phyloP scores from a whole-genome alignment of 1,140 invertebrate genomes.

The Scaptodrosophila lebanonensis region DNA sequence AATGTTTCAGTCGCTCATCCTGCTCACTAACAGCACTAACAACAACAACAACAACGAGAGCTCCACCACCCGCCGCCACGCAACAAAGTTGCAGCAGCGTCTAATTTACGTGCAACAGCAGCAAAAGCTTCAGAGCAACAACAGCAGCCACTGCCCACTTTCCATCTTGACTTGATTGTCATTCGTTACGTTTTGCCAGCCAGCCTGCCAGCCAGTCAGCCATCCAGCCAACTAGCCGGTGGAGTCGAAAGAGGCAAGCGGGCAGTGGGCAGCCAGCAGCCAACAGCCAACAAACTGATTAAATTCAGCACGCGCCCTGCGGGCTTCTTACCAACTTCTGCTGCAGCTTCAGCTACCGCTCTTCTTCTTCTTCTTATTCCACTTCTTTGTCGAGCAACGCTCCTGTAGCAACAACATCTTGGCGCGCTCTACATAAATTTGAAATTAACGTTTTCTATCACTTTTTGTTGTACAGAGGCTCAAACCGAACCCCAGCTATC shows the following conservation, averaged over 20 bases:
- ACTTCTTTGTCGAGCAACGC: too few species aligned
- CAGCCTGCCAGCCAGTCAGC: too few species aligned
- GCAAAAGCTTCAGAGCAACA: slow-evolving; percentile 5
- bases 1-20: slow-evolving; percentile 63
- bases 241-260: too few species aligned
- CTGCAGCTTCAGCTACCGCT: too few species aligned
- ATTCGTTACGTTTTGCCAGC: slow-evolving; percentile 48
- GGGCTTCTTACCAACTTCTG: slow-evolving; percentile 67
- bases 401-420: too few species aligned
- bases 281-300: slow-evolving; percentile 64
- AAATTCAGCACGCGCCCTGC: slow-evolving; percentile 76
- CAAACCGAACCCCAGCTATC: too few species aligned
- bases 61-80: not conserved
- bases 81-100: slow-evolving; percentile 42
- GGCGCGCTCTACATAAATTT: slow-evolving; percentile 72
- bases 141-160: slow-evolving; percentile 51
- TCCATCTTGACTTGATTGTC: slow-evolving; percentile 73
- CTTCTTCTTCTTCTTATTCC: too few species aligned
- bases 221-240: too few species aligned
- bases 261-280: not conserved
- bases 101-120: slow-evolving; percentile 69
- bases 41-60: too few species aligned
- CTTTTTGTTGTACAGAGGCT: slow-evolving; percentile 16
- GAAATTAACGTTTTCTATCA: slow-evolving; percentile 74
- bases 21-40: too few species aligned